A percentile compares a stretch with the other conserved stretches of the same genome.
phyloP scores from a whole-genome alignment of 2,113 vertebrate genomes.

The Calyptommatus sinebrachiatus region DNA sequence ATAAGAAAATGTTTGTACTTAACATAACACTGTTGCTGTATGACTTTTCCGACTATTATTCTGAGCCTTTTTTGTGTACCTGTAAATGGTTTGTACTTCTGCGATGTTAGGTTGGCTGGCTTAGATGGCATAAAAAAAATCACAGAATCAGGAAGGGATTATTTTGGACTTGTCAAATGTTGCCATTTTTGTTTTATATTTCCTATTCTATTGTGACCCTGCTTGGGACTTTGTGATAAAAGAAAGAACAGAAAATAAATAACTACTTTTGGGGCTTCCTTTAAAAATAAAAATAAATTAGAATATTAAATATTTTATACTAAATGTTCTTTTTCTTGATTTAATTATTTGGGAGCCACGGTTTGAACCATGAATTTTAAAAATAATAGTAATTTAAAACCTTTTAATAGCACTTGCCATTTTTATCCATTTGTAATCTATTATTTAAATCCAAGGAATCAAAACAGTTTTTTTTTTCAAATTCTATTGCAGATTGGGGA shows the following conservation, averaged over 20 bases:
- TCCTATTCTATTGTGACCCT: no score
- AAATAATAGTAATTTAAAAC: not conserved
- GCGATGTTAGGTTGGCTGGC: not conserved
- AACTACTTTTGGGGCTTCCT: not conserved
- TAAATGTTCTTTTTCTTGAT: not conserved
- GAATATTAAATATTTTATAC: not conserved
- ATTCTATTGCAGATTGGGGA: not conserved
- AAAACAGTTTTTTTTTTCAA: not conserved
- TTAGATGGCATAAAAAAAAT: slow-evolving; percentile 24
- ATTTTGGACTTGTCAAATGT: not conserved
- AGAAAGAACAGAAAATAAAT: no score
- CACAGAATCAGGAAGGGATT: not conserved
- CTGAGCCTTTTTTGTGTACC: no score
- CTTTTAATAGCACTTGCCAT: no score
- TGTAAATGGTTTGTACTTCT: no score
- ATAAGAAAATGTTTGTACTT: no score
- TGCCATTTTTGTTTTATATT: not conserved
- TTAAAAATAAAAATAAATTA: not conserved
- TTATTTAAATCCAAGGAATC: not conserved
- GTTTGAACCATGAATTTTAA: not conserved
- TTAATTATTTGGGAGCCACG: not conserved
- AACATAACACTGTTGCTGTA: no score
- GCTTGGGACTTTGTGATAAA: no score
- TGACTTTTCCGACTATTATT: no score
- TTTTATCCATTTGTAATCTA: not conserved